These are phyloP conservation scores for Drosophila parthenogenetica DNA, from an alignment of 2,888 invertebrate genomes.

Conservation along the genomic window DNA sequence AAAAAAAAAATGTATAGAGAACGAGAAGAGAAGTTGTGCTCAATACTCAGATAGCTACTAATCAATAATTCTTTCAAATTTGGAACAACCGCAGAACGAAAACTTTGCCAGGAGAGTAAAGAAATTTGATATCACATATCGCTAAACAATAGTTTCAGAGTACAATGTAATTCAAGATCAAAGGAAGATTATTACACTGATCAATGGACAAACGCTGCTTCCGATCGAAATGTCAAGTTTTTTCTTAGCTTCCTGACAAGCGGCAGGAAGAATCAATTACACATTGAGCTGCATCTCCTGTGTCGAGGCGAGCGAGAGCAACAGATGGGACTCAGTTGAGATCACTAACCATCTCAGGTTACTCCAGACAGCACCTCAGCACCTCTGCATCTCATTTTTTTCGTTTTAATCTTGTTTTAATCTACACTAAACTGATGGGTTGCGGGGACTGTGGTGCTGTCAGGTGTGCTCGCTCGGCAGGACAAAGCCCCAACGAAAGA, in stretches of 20 bases:
- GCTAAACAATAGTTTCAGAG: constrained; percentile 1
- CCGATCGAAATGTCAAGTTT: constrained; percentile 55
- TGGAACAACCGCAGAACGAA: constrained; percentile 30
- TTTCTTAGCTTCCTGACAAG: constrained; percentile 67
- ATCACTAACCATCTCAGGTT: constrained; percentile 68
- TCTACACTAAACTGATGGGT: constrained; percentile 7
- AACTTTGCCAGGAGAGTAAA: neutral
- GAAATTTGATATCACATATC: constrained; percentile 1
- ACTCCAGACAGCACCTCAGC: constrained; percentile 63
- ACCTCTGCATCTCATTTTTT: constrained; percentile 35
- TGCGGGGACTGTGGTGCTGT: constrained; percentile 9
- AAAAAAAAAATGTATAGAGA: neutral
- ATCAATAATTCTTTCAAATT: neutral
- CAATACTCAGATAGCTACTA: neutral
- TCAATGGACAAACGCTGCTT: constrained; percentile 71
- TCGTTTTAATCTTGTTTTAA: constrained; percentile 4
- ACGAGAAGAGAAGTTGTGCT: constrained; percentile 24
- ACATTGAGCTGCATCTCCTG: constrained; percentile 53
- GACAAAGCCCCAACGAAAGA: neutral
- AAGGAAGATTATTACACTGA: constrained; percentile 74
- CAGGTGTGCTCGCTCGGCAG: constrained; percentile 25
- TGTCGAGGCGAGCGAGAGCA: constrained; percentile 54
- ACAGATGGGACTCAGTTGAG: constrained; percentile 62
- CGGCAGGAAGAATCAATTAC: constrained; percentile 68
- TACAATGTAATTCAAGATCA: constrained; percentile 61